Percentiles rank a stretch among this genome's conserved stretches.
phyloP scores from a whole-genome alignment of 2,113 vertebrate species.

The Elephantulus edwardii region DNA sequence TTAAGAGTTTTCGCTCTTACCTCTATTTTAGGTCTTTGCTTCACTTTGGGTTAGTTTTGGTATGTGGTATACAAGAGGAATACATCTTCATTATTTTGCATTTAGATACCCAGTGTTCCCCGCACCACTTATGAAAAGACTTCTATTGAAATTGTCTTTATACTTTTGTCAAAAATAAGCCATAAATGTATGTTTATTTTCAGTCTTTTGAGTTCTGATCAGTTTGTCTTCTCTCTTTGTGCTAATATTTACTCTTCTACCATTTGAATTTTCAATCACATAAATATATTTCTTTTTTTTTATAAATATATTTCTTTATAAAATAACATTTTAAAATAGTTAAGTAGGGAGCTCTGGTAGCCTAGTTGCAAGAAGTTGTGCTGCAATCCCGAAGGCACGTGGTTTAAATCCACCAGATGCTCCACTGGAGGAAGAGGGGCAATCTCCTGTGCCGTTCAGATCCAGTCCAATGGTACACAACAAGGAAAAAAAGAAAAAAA shows the following conservation, averaged over 20 bases:
- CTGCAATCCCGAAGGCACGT: too few species aligned
- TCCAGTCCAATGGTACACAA: too few species aligned
- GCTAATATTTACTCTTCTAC: neutral
- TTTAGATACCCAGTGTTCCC: constrained; percentile 32
- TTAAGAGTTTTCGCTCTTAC: neutral
- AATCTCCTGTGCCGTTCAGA: too few species aligned
- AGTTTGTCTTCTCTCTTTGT: neutral
- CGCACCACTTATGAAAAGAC: neutral
- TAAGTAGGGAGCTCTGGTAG: too few species aligned
- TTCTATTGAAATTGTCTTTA: neutral
- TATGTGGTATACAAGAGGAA: neutral
- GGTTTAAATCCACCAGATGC: too few species aligned
- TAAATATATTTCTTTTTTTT: constrained; percentile 38
- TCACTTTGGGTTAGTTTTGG: constrained; percentile 25
- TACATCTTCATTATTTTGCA: constrained; percentile 13
- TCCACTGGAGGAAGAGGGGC: too few species aligned
- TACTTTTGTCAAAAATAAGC: neutral
- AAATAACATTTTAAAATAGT: too few species aligned
- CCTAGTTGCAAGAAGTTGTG: too few species aligned
- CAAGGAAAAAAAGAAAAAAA: constrained; percentile 41
- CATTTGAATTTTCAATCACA: constrained; percentile 30
- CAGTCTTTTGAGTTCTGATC: constrained; percentile 5
- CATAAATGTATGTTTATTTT: constrained; percentile 32
- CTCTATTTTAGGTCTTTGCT: constrained; percentile 40
- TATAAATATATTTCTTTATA: too few species aligned